Evolutionary conservation across 2,113 vertebrate species (phyloP), one percentile per base, ranked within the genome.

Genomic region (Epinephelus moara): DNA sequence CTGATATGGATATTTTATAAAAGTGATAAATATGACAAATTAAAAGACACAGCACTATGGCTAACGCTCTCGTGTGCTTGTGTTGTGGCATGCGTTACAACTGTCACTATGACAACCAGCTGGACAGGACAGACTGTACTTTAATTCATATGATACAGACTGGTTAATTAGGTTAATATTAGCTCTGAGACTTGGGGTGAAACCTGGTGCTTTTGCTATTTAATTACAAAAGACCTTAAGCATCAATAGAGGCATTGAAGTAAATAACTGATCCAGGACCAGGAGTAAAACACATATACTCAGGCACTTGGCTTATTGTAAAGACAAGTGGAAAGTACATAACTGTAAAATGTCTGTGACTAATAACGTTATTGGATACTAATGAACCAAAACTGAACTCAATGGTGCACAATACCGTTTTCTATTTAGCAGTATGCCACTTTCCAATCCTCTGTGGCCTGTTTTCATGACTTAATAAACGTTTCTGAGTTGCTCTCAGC

Each of bases 101-200:
- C 25, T 74, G 86, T 96, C 90, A 69, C 94, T 95, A 96, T 96
- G 94, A 93, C 92, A 95, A 96, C 95, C 80, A 4, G 23, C 49
- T 62, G 61, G 72, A 19, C 60, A 47, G 4, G 15, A 15, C 71
- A 49, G 4, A 30, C 9, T 0, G 8, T 0, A 17, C 18, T 50
- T 53, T n/a, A 0, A n/a, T 59, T 1, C 2, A 4, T 18, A 23
- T 30, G 15, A 19, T 55, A 6, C 33, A 47, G 3, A 6, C 13
- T 4, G 7, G 0, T 56, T 37, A 53, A 61, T 3, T 53, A 25
- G 13, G 19, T 30, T 21, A 4, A 33, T 25, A 37, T 56, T 40
- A n/a, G n/a, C 23, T 1, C 17, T 13, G 15, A 21, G 3, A 23
- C 21, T 8, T 14, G 0, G 4, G 4, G 0, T 23, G 21, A 27